These are phyloP conservation scores for Hippopotamyrus pictus DNA, from an alignment of 2,797 vertebrate genomes.

Conservation along the genomic window DNA sequence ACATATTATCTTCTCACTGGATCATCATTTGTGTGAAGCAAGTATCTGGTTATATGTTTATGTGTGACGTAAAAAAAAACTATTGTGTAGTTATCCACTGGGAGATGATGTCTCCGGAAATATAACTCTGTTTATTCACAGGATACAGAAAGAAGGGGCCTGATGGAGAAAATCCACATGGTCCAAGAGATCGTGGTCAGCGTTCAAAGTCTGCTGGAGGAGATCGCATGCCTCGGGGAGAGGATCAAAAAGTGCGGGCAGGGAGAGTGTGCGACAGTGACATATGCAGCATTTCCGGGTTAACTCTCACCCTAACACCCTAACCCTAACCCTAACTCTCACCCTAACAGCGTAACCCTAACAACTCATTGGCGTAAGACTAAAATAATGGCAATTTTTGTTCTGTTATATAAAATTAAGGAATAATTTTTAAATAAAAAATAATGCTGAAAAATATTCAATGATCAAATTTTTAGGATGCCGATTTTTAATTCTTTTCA, in stretches of 20 bases:
- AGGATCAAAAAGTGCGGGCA: conserved; percentile 89
- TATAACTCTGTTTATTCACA: conserved; percentile 36
- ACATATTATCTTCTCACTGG: background rate
- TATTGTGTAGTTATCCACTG: background rate
- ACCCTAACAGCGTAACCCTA: too few relatives aligned
- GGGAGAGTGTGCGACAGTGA: background rate
- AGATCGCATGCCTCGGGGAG: conserved; percentile 81
- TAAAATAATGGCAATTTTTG: background rate
- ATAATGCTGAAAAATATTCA: background rate
- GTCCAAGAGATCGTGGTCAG: conserved; percentile 88
- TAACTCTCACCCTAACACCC: background rate
- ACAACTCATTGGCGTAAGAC: background rate
- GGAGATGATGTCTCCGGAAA: background rate
- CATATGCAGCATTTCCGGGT: background rate
- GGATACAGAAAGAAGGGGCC: conserved; percentile 84
- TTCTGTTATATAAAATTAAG: background rate
- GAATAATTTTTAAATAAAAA: background rate
- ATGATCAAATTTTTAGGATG: background rate
- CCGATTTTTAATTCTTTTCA: background rate
- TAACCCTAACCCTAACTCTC: background rate
- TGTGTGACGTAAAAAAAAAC: background rate
- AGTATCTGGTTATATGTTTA: background rate
- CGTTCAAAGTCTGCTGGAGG: conserved; percentile 82
- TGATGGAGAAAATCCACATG: conserved; percentile 93
- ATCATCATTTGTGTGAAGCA: background rate